These are phyloP conservation scores for Pseudocheirus occidentalis DNA, from an alignment of 2,797 vertebrate species.

Conservation along the genomic window DNA sequence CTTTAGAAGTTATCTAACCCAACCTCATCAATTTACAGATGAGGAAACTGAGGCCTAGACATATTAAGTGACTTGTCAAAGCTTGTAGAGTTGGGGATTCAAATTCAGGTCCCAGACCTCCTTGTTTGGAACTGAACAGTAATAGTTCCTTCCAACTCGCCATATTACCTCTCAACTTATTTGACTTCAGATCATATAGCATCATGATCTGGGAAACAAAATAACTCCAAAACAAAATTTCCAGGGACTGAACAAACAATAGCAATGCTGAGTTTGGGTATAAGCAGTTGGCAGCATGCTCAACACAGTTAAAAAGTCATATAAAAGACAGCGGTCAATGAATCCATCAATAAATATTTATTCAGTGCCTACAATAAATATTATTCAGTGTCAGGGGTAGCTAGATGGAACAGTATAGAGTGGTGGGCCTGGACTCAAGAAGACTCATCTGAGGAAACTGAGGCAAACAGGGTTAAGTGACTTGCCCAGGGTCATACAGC, in stretches of 20 bases:
- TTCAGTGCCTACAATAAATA: neutral
- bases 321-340: neutral
- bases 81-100: neutral
- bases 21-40: neutral
- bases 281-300: neutral
- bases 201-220: neutral
- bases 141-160: neutral
- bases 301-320: neutral
- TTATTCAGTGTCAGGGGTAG: neutral
- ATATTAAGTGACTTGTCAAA: neutral
- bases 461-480: neutral
- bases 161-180: neutral
- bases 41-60: neutral
- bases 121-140: neutral
- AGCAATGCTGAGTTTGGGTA: neutral
- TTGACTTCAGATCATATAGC: neutral
- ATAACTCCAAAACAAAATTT: neutral
- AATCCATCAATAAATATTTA: neutral
- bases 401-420: neutral
- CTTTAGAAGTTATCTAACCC: neutral
- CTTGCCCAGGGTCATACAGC: neutral
- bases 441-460: neutral
- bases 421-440: neutral
- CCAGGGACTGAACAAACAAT: neutral
- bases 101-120: neutral